These are phyloP conservation scores for Hylaeus volcanicus DNA, from an alignment of 1,140 invertebrate species.

Conservation along the genomic window DNA sequence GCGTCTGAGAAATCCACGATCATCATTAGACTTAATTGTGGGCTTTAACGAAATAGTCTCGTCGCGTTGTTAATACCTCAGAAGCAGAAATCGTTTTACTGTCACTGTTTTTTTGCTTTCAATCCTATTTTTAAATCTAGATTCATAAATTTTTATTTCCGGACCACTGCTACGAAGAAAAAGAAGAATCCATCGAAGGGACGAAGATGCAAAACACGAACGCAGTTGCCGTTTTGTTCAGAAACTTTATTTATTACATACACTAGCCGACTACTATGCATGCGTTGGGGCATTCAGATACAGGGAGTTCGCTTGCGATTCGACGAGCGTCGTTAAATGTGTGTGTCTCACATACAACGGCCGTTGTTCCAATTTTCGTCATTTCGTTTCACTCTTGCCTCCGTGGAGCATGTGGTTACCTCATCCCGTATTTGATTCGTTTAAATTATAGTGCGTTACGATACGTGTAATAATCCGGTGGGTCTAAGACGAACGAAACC, in stretches of 20 bases:
- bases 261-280: constrained; percentile 80
- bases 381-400: constrained; percentile 45
- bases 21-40: constrained; percentile 41
- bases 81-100: neutral
- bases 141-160: no score
- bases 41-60: constrained; percentile 35
- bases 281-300: constrained; percentile 73
- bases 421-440: constrained; percentile 64
- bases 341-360: constrained; percentile 63
- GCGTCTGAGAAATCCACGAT: constrained; percentile 33
- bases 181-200: neutral
- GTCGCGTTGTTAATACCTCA: constrained; percentile 5
- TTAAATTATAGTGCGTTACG: constrained; percentile 77
- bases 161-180: no score
- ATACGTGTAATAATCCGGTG: constrained; percentile 73
- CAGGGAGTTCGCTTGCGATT: constrained; percentile 70
- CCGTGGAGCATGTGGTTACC: constrained; percentile 67
- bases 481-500: constrained; percentile 51
- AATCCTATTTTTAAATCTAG: no score
- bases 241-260: constrained; percentile 81
- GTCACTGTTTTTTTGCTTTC: neutral
- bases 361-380: constrained; percentile 41
- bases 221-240: constrained; percentile 69
- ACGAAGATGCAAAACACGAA: constrained; percentile 1
- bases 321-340: constrained; percentile 59